Evolutionary conservation across 2,888 invertebrate genomes (phyloP).

Genomic region (Phalera bucephala): DNA sequence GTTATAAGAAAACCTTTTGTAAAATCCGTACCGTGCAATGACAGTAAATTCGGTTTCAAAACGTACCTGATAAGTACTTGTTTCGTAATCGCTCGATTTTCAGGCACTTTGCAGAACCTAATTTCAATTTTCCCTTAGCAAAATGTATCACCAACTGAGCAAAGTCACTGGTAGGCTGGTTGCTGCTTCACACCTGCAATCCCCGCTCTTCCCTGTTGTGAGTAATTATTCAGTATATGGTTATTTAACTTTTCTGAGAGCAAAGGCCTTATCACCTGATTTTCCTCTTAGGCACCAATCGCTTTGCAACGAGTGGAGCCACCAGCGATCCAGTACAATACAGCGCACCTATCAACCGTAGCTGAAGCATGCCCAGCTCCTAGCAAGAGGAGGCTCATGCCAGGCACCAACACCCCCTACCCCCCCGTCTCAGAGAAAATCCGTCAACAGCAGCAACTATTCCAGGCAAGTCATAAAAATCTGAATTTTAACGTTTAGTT

Average conservation of each 20-base stretch:
- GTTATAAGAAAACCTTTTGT: too few relatives aligned
- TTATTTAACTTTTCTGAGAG: neutral
- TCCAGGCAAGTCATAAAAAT: constrained; percentile 75
- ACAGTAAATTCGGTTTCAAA: constrained; percentile 10
- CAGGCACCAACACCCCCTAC: constrained; percentile 71
- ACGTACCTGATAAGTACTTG: constrained; percentile 57
- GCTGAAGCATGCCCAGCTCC: constrained; percentile 59
- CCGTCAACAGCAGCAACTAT: constrained; percentile 57
- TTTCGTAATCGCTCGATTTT: constrained; percentile 72
- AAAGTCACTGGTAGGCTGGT: constrained; percentile 70
- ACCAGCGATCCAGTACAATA: constrained; percentile 64
- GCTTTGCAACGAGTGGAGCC: constrained; percentile 73
- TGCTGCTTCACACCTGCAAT: constrained; percentile 63
- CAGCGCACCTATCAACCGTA: constrained; percentile 67
- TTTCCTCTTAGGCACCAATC: constrained; percentile 59
- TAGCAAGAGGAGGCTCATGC: constrained; percentile 53
- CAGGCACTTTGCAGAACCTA: constrained; percentile 30
- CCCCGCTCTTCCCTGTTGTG: constrained; percentile 75
- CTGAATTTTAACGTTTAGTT: too few relatives aligned
- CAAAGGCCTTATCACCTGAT: constrained; percentile 4
- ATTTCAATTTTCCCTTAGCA: constrained; percentile 25
- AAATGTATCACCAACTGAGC: constrained; percentile 77
- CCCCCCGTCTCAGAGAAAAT: constrained; percentile 58
- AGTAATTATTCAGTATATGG: constrained; percentile 33
- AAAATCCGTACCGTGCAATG: too few relatives aligned